phyloP scores from a whole-genome alignment of 2,888 invertebrate genomes.

The Sesamia inferens region DNA sequence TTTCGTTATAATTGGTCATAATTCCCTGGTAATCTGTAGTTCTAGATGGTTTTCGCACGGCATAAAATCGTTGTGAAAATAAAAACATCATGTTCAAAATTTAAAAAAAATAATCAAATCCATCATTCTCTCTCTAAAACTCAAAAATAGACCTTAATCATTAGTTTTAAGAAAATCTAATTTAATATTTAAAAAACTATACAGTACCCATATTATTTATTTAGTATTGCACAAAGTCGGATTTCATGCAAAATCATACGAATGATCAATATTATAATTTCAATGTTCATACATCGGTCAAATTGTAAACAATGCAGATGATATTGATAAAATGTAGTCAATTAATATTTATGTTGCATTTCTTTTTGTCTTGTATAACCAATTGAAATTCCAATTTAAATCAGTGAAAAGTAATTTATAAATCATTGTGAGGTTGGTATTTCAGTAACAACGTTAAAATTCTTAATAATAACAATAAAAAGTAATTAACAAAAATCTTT shows the following conservation, averaged over 20 bases:
- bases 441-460: conserved; percentile 89
- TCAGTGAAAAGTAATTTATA: conserved; percentile 69
- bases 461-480: conserved; percentile 90
- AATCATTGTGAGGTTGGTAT: conserved; percentile 74
- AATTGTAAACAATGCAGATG: conserved; percentile 51
- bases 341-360: conserved; percentile 49
- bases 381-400: conserved; percentile 59
- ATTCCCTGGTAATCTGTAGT: conserved; percentile 72
- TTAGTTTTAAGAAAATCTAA: conserved; percentile 74
- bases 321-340: conserved; percentile 34
- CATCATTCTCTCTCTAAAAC: conserved; percentile 73
- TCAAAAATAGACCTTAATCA: conserved; percentile 79
- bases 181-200: conserved; percentile 79
- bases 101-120: conserved; percentile 69
- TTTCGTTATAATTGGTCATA: conserved; percentile 71
- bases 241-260: conserved; percentile 84
- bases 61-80: conserved; percentile 62
- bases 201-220: conserved; percentile 79
- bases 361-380: conserved; percentile 47
- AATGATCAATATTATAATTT: conserved; percentile 68
- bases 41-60: conserved; percentile 86
- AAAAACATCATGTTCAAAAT: conserved; percentile 63
- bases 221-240: conserved; percentile 85
- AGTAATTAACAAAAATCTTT: conserved; percentile 87
- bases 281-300: conserved; percentile 55